Evolutionary conservation across 2,888 invertebrate genomes (phyloP).

Genomic region (Trachelus tabidus): DNA sequence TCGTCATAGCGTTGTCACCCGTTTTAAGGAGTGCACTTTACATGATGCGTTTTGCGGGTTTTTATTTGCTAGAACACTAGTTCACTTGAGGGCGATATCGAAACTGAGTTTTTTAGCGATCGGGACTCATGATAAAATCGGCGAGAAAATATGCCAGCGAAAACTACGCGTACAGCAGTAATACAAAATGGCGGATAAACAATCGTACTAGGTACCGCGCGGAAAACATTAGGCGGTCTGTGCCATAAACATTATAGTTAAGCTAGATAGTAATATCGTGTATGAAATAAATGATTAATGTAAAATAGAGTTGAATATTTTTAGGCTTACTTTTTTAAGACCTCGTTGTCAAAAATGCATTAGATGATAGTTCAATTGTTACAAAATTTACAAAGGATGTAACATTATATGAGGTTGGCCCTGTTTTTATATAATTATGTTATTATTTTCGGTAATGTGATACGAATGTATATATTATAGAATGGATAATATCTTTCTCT

Average conservation of each 20-base stretch:
- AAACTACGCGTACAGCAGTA: slow-evolving; percentile 45
- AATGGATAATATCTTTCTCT: no score
- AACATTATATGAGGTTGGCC: no score
- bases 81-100: not conserved
- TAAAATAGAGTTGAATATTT: not conserved
- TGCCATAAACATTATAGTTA: not conserved
- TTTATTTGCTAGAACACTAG: slow-evolving; percentile 2
- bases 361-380: no score
- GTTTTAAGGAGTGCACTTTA: slow-evolving; percentile 11
- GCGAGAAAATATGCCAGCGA: slow-evolving; percentile 32
- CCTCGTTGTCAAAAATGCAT: no score
- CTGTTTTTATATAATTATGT: no score
- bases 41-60: slow-evolving; percentile 13
- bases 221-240: slow-evolving; percentile 15
- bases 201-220: slow-evolving; percentile 29
- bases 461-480: no score
- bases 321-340: no score
- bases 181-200: slow-evolving; percentile 59
- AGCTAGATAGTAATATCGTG: not conserved
- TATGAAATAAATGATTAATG: not conserved
- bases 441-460: no score
- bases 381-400: no score
- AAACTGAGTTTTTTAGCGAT: slow-evolving; percentile 20
- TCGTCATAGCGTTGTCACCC: slow-evolving; percentile 40
- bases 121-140: slow-evolving; percentile 42